Evolutionary conservation across 1,140 invertebrate species (phyloP), one percentile per base, ranked within the genome.

Genomic region (Helicoverpa zea): DNA sequence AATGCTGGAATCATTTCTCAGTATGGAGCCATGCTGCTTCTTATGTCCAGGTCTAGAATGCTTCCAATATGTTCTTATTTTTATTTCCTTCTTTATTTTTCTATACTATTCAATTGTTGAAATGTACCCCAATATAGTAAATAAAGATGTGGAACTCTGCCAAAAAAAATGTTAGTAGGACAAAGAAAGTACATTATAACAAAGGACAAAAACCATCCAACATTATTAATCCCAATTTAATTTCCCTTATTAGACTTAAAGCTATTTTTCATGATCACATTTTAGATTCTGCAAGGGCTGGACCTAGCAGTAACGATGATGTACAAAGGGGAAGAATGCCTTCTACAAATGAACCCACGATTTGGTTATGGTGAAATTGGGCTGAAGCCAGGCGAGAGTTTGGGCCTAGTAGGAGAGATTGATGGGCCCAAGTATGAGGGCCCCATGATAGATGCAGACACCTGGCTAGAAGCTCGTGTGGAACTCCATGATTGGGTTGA

Each of bases 261-360:
- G 2, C 1, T 35, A 30, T 35, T 30, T 51, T 56, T 10, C n/a
- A n/a, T n/a, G 12, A 18, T 58, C 1, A 49, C 43, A 59, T 76
- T 93, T 81, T 80, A 96, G 96, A 92, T 97, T 0, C 94, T 97
- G 70, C 96, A 98, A 96, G 98, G 98, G 43, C 87, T 98, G 86
- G 98, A 99, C 91, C 96, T 99, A 91, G 96, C 97, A 30, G 88
- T 98, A 68, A 96, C 97, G 4, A 92, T 99, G 75, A 98, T 99
- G 98, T 96, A 98, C 90, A 94, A 96, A 86, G 97, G 96, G 11
- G 98, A 99, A 96, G 92, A 96, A 81, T 96, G 97, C 74, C 91
- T 97, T 87, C 88, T 98, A 52, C 95, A 96, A 89, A 95, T 98
- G 76, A 95, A 96, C 83, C 94, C 98, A 10, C 95, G 98, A 83